Base-by-base conservation (phyloP, 2,888 invertebrate genomes). In the Escarpia spicata region DNA sequence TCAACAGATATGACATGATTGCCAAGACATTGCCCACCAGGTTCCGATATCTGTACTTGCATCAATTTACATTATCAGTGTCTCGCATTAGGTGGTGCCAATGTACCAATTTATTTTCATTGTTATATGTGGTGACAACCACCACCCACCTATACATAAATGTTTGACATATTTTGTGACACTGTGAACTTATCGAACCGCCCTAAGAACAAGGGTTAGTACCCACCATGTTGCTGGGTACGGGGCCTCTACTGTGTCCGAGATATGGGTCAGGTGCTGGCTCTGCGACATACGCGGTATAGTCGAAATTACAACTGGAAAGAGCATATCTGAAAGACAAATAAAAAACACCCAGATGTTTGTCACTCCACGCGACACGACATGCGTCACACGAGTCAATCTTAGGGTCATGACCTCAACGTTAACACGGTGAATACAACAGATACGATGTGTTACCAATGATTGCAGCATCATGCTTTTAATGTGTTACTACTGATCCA, bases 221-320 rank as follows among this genome's bases (percentile, higher is more conserved):
- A 91, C 92, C 98, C 97, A 99, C 99, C 97, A 99, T 99, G 97
- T 99, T 99, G 96, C 99, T 99, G 95, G 99, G 98, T 96, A 99
- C 98, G 95, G 99, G 99, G 96, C 99, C 99, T 96, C 99, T 99
- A 95, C 98, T 98, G 97, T 99, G 99, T 94, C 97, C 98, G 96
- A 99, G 97, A 97, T 99, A 99, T 93, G 99, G 98, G 97, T 99
- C 99, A 95, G 95, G 94, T 37, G 94, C 92, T 91, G 91, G 99
- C 95, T 95, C 94, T 15, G 93, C 92, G 44, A 91, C 44, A 2
- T 91, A 75, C 12, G 93, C 75, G 92, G 98, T 98, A 96, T 95
- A 95, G 93, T 98, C 98, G 96, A 98, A 97, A 95, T 98, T 98
- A 96, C 98, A 98, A 90, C 93, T 94, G 91, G 93, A 93, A 92